Conservation (phyloP, 1,140 invertebrate genomes). For the Dendroctonus valens region DNA sequence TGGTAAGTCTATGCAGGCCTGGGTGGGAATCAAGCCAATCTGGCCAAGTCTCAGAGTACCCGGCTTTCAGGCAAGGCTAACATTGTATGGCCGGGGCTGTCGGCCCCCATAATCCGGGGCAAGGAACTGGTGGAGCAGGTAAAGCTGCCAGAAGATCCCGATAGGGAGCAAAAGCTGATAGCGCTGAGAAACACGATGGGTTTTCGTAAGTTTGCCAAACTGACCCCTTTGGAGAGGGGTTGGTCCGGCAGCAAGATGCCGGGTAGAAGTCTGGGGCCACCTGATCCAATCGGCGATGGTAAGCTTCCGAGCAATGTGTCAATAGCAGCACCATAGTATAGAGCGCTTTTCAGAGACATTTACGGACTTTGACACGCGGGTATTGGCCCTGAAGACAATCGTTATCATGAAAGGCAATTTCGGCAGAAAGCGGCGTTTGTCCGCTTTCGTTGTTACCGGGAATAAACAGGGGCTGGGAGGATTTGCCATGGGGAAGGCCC, state of each 20-base stretch:
- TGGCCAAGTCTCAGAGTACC: background rate
- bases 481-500: slow-evolving; percentile 71
- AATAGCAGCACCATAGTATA: background rate
- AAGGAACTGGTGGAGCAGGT: slow-evolving; percentile 70
- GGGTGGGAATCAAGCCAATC: no score
- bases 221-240: slow-evolving; percentile 81
- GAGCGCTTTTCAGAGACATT: slow-evolving; percentile 69
- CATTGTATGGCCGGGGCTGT: slow-evolving; percentile 91
- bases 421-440: slow-evolving; percentile 69
- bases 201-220: slow-evolving; percentile 58
- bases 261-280: slow-evolving; percentile 83
- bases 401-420: slow-evolving; percentile 83
- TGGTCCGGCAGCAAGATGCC: slow-evolving; percentile 81
- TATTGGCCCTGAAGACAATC: slow-evolving; percentile 80
- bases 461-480: slow-evolving; percentile 87
- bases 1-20: slow-evolving; percentile 54
- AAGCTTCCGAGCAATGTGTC: background rate
- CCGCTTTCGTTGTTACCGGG: slow-evolving; percentile 77
- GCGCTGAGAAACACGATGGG: slow-evolving; percentile 72
- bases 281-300: slow-evolving; percentile 79
- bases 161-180: slow-evolving; percentile 68
- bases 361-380: slow-evolving; percentile 82
- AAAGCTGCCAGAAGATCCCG: slow-evolving; percentile 67
- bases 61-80: slow-evolving; percentile 62
- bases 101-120: slow-evolving; percentile 76